A percentile compares a stretch with the other conserved stretches of the same genome.
Conservation (phyloP, 2,113 vertebrate species). For the Gymnobelideus leadbeateri region DNA sequence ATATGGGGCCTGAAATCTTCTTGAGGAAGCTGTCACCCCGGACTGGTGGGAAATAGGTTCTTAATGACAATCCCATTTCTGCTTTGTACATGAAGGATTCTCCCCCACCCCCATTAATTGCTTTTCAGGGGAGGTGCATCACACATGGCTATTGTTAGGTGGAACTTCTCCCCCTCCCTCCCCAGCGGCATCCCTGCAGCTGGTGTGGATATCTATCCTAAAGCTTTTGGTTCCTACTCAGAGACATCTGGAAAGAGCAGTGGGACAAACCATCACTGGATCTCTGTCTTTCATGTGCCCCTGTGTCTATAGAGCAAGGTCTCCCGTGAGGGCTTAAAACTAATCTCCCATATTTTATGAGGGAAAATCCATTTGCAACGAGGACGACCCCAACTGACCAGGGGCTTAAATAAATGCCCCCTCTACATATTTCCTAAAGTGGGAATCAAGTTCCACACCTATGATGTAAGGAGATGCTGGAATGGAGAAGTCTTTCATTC, state of each 20-base stretch:
- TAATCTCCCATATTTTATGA: slow-evolving; percentile 85
- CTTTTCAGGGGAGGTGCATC: slow-evolving; percentile 29
- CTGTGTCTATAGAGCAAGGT: slow-evolving; percentile 74
- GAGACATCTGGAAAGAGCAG: slow-evolving; percentile 75
- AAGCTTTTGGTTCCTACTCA: background rate
- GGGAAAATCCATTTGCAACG: slow-evolving; percentile 84
- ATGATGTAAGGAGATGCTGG: slow-evolving; percentile 84
- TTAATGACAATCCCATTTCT: slow-evolving; percentile 53
- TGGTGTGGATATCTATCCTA: slow-evolving; percentile 47
- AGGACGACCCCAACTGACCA: slow-evolving; percentile 84
- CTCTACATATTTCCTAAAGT: slow-evolving; percentile 78
- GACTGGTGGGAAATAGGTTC: background rate
- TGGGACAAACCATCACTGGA: slow-evolving; percentile 49
- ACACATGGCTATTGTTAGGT: slow-evolving; percentile 37
- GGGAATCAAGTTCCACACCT: slow-evolving; percentile 82
- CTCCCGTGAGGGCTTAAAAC: slow-evolving; percentile 80
- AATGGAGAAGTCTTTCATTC: slow-evolving; percentile 79
- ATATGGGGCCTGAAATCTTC: background rate
- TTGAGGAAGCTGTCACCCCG: background rate
- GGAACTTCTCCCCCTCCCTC: slow-evolving; percentile 43
- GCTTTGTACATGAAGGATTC: slow-evolving; percentile 58
- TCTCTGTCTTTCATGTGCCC: slow-evolving; percentile 82
- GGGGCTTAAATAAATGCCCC: slow-evolving; percentile 81
- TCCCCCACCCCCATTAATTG: slow-evolving; percentile 4
- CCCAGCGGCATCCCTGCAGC: slow-evolving; percentile 32